Percentiles rank a stretch among this genome's conserved stretches.
Conservation (phyloP, 2,888 invertebrate species). For the Aporophyla lueneburgensis region DNA sequence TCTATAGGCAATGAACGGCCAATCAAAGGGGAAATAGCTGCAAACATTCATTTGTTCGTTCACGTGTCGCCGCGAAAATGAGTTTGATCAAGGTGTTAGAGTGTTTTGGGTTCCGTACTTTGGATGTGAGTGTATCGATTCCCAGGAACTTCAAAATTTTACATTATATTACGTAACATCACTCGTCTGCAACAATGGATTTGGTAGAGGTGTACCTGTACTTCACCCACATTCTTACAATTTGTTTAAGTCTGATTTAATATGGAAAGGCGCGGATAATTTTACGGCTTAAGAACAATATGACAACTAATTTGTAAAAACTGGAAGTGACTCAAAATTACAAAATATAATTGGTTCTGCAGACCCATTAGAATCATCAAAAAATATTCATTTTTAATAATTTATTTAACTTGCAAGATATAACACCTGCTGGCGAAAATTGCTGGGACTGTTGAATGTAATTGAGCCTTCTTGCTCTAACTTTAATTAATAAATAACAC, state of each 20-base stretch:
- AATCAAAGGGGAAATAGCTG: constrained; percentile 44
- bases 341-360: neutral
- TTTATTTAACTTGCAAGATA: no score
- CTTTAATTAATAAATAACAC: constrained; percentile 6
- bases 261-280: no score
- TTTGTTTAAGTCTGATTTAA: neutral
- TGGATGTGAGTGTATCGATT: neutral
- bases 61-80: constrained; percentile 1
- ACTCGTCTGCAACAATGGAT: no score
- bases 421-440: neutral
- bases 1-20: constrained; percentile 22
- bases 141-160: neutral
- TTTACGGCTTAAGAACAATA: no score
- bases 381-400: no score
- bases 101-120: neutral
- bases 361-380: neutral
- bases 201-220: no score
- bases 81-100: neutral
- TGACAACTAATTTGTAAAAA: neutral
- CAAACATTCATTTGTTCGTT: constrained; percentile 24
- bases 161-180: neutral
- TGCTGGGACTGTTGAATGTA: neutral
- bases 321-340: no score
- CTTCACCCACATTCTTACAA: no score
- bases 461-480: neutral